Base-by-base conservation (phyloP, 2,888 invertebrate species). In the Caprella mutica region DNA sequence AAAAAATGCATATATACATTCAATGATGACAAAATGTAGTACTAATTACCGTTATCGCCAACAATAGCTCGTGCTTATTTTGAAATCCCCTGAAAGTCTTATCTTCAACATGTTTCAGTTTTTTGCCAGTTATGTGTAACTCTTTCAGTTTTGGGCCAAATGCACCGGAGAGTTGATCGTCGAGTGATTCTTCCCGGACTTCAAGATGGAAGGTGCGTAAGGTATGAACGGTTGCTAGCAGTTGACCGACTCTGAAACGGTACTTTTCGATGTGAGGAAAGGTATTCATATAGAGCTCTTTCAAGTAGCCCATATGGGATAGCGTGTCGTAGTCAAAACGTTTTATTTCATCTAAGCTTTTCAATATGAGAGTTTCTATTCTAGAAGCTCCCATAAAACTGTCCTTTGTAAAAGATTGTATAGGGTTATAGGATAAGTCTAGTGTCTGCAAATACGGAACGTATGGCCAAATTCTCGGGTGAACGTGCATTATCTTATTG, bases 381-480 rank as follows among this genome's bases (percentile, higher is more conserved):
- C 59, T 53, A 3, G 59, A 51, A 6, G 62, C 58, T 39, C 65
- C 66, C n/a, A 59, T 48, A 56, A 69, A 69, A 43, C 66, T 68
- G 42, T 67, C 66, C 59, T 67, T 66, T 52, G 67, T 67, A 30
- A 69, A 52, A 5, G 63, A 54, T 55, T 59, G 78, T 60, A 91
- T 80, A 8, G 87, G 87, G 75, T 92, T 92, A 69, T 80, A 80
- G 1, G 89, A 86, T 54, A 91, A 71, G 71, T 89, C 87, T 55
- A 92, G 76, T 44, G 80, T 78, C 65, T 86, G 82, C 65, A 92
- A 77, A 61, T 82, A 78, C 58, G 77, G 80, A 65, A 89, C 77
- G 70, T 84, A 53, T 27, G 55, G 40, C 56, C 61, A 61, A 12
- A 59, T 42, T 35, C 59, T 30, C 1, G 56, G 51, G 23, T 59